phyloP scores from a whole-genome alignment of 2,113 vertebrate genomes.

The Speoplatyrhinus poulsoni region DNA sequence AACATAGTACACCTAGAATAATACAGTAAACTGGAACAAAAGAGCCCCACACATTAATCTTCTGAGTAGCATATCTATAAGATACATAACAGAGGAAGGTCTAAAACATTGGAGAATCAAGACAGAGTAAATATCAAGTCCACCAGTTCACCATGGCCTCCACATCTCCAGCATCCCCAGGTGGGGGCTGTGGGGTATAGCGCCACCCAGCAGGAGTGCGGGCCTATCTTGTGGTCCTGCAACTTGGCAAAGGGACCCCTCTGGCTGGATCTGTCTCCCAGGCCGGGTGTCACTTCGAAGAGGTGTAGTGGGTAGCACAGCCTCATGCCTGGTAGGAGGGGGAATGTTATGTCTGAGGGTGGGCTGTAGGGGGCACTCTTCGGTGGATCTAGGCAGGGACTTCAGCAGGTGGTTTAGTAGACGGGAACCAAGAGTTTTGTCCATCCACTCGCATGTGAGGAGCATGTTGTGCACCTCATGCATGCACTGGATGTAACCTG shows the following conservation, averaged over 20 bases:
- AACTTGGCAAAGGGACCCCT: conserved; percentile 24
- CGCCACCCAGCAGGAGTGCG: conserved; percentile 58
- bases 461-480: conserved; percentile 90
- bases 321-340: not conserved
- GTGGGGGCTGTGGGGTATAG: conserved; percentile 65
- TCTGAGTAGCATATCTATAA: conserved; percentile 93
- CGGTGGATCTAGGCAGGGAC: conserved; percentile 78
- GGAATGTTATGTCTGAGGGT: conserved; percentile 32
- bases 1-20: conserved; percentile 75
- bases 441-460: conserved; percentile 90
- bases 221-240: conserved; percentile 49
- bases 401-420: conserved; percentile 86
- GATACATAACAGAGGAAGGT: conserved; percentile 84
- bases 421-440: conserved; percentile 84
- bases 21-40: conserved; percentile 73
- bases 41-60: conserved; percentile 79
- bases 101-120: conserved; percentile 63
- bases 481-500: conserved; percentile 90
- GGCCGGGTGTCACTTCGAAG: conserved; percentile 41
- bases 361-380: conserved; percentile 52
- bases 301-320: conserved; percentile 29
- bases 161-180: conserved; percentile 83
- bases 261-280: conserved; percentile 35
- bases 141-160: conserved; percentile 84
- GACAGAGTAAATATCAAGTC: conserved; percentile 14